phyloP scores from a whole-genome alignment of 2,888 invertebrate genomes.

The Nemotelus nigrinus region DNA sequence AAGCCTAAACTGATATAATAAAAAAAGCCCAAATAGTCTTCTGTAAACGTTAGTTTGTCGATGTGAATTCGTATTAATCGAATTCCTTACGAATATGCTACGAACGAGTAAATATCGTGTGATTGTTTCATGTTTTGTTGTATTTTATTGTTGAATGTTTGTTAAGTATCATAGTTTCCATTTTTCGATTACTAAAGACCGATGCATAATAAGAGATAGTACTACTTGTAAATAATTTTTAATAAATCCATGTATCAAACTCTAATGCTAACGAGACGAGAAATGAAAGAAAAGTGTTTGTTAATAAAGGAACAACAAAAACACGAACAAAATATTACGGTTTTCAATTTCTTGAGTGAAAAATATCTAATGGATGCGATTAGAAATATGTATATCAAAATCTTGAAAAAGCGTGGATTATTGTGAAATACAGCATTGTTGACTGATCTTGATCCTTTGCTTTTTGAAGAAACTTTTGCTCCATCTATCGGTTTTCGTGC shows the following conservation, averaged over 20 bases:
- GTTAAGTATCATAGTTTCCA: slow-evolving; percentile 26
- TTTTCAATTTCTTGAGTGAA: neutral
- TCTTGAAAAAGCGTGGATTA: no score
- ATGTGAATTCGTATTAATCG: no score
- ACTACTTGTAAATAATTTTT: slow-evolving; percentile 40
- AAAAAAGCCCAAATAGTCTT: slow-evolving; percentile 26
- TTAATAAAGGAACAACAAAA: slow-evolving; percentile 32
- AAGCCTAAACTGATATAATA: slow-evolving; percentile 7
- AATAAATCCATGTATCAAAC: neutral
- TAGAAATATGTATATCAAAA: no score
- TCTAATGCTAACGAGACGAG: slow-evolving; percentile 24
- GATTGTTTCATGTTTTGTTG: slow-evolving; percentile 13
- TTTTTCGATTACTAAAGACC: slow-evolving; percentile 25
- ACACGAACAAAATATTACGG: slow-evolving; percentile 5
- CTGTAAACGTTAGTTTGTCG: neutral
- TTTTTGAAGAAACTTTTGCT: no score
- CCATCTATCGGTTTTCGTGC: no score
- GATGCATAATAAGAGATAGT: slow-evolving; percentile 1
- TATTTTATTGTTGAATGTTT: neutral
- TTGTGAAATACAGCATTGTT: no score
- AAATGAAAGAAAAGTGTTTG: slow-evolving; percentile 4
- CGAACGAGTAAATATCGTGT: neutral
- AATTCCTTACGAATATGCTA: neutral
- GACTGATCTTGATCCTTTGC: no score
- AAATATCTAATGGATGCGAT: no score